phyloP scores from a whole-genome alignment of 2,888 invertebrate genomes.

The Chydorus sphaericus region DNA sequence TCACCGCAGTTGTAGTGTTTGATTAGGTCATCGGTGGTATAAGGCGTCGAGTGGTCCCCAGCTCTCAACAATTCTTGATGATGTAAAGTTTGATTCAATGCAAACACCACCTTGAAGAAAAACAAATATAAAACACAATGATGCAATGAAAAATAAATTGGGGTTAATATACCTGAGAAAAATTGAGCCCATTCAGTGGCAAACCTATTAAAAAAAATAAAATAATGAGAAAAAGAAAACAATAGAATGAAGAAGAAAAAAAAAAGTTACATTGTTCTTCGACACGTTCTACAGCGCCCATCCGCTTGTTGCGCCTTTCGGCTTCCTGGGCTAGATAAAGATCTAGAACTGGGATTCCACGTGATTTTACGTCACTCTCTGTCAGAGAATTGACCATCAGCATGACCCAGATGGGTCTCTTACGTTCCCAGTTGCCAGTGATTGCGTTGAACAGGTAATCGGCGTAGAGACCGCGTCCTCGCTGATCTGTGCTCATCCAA shows the following conservation, averaged over 20 bases:
- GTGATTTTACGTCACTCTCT: constrained; percentile 31
- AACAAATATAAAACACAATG: background rate
- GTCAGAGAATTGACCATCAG: constrained; percentile 38
- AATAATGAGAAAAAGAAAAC: too few relatives aligned
- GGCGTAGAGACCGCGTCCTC: constrained; percentile 30
- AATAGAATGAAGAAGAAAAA: too few relatives aligned
- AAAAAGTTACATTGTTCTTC: constrained; percentile 41
- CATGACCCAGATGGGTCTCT: constrained; percentile 40
- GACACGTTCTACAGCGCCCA: constrained; percentile 37
- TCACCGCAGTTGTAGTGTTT: constrained; percentile 35
- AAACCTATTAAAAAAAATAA: too few relatives aligned
- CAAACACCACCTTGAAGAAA: constrained; percentile 30
- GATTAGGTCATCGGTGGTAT: constrained; percentile 31
- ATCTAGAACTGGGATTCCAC: constrained; percentile 37
- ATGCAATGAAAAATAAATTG: constrained; percentile 22
- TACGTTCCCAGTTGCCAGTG: constrained; percentile 37
- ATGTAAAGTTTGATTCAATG: constrained; percentile 32
- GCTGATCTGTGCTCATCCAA: constrained; percentile 31
- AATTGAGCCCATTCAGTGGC: constrained; percentile 36
- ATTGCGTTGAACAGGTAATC: constrained; percentile 35
- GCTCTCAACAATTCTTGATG: constrained; percentile 29
- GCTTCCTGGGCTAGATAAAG: constrained; percentile 37
- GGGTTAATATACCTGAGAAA: constrained; percentile 31
- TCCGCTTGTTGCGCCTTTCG: constrained; percentile 30
- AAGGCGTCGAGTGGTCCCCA: constrained; percentile 20